A percentile compares a stretch with the other conserved stretches of the same genome.
phyloP scores from a whole-genome alignment of 1,140 invertebrate species.

The Lucilia cuprina region DNA sequence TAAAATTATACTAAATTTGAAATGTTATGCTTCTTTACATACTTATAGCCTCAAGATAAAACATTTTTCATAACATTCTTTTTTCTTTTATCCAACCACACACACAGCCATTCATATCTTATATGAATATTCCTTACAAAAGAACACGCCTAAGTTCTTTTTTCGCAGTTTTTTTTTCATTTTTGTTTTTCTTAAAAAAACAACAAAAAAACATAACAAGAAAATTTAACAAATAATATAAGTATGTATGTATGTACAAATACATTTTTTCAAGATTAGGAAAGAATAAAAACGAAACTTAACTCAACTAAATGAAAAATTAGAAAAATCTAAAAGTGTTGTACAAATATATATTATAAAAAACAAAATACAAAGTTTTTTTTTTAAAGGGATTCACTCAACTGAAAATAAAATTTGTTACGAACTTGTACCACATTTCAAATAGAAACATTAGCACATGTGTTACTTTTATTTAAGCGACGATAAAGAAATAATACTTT shows the following conservation, averaged over 20 bases:
- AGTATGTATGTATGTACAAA: too few species aligned
- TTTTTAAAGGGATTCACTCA: background rate
- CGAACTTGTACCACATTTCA: slow-evolving; percentile 10
- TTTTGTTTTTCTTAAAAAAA: background rate
- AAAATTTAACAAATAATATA: background rate
- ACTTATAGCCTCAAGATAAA: background rate
- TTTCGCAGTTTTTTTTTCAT: background rate
- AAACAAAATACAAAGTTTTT: background rate
- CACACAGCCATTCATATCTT: background rate
- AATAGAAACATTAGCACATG: slow-evolving; percentile 1
- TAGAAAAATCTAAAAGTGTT: background rate
- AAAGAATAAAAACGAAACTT: background rate
- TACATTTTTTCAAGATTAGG: background rate
- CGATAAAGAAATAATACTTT: background rate
- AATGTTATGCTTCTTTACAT: slow-evolving; percentile 11
- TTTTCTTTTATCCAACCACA: background rate
- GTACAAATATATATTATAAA: background rate
- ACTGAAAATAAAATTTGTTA: slow-evolving; percentile 12
- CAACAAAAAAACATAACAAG: background rate
- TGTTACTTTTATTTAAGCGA: slow-evolving; percentile 6
- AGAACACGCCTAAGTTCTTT: background rate
- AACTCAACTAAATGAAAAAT: background rate
- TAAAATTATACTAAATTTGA: background rate
- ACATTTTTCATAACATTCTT: background rate
- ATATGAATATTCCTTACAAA: background rate